These are phyloP conservation scores for Malurus cyaneus DNA, from an alignment of 2,113 vertebrate genomes.

Conservation along the genomic window DNA sequence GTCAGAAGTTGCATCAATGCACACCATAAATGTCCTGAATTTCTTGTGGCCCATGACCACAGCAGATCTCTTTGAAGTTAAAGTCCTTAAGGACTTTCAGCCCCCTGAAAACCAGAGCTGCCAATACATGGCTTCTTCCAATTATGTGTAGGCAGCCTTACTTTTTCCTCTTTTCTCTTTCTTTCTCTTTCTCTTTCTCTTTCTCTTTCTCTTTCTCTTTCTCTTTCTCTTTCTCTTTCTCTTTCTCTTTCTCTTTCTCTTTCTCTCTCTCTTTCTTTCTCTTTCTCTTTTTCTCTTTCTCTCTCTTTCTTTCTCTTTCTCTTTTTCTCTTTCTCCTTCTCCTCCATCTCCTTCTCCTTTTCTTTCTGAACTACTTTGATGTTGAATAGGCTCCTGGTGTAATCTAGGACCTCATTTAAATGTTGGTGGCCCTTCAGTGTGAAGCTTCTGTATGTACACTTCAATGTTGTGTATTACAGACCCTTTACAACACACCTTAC, in stretches of 20 bases:
- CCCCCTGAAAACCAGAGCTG: neutral
- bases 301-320: accelerated
- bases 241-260: no score
- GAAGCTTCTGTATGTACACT: neutral
- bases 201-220: no score
- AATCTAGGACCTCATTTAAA: neutral
- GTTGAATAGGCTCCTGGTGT: no score
- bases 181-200: no score
- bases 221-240: neutral
- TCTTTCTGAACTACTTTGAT: neutral
- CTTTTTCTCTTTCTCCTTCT: no score
- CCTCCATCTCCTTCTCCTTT: no score
- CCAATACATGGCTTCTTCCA: neutral
- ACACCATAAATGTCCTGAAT: neutral
- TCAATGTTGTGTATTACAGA: neutral
- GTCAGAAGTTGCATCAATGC: neutral
- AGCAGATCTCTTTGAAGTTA: neutral
- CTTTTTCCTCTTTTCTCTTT: accelerated
- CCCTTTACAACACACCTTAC: neutral
- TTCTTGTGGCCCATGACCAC: neutral
- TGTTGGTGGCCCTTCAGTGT: neutral
- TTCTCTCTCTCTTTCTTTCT: neutral
- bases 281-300: neutral
- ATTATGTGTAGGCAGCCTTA: neutral
- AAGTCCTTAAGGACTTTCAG: neutral